Evolutionary conservation across 2,797 vertebrate genomes (phyloP).

Genomic region (Kryptopterus vitreolus): DNA sequence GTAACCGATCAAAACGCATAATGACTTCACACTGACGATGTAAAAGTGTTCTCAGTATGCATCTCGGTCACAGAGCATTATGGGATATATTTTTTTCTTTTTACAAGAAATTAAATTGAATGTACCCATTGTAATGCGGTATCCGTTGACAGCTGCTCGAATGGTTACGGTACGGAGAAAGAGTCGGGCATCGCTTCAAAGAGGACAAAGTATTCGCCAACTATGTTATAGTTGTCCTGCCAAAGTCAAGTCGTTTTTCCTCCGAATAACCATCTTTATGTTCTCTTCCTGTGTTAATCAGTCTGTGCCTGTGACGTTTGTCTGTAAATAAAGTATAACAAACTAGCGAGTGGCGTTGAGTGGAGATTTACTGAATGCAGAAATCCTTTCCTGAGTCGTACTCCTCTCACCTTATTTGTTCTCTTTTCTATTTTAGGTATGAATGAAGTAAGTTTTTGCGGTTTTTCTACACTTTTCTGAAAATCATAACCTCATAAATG

Average conservation of each 20-base stretch:
- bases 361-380: constrained; percentile 45
- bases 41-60: neutral
- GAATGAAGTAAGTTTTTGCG: constrained; percentile 78
- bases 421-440: constrained; percentile 74
- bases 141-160: neutral
- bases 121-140: constrained; percentile 16
- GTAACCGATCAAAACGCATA: neutral
- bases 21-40: neutral
- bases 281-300: constrained; percentile 45
- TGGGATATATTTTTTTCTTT: neutral
- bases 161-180: neutral
- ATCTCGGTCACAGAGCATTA: constrained; percentile 4
- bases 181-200: neutral
- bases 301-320: constrained; percentile 53
- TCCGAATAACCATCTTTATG: constrained; percentile 47
- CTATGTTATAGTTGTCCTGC: constrained; percentile 50
- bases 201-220: constrained; percentile 55
- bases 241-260: constrained; percentile 50
- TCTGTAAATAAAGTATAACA: constrained; percentile 55
- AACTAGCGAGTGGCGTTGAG: constrained; percentile 37
- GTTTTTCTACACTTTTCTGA: constrained; percentile 54
- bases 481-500: constrained; percentile 41
- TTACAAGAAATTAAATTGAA: neutral
- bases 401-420: constrained; percentile 69
- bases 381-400: constrained; percentile 44